A percentile compares a stretch with the other conserved stretches of the same genome.
phyloP scores from a whole-genome alignment of 2,797 vertebrate species.

The Brachymystax lenok region DNA sequence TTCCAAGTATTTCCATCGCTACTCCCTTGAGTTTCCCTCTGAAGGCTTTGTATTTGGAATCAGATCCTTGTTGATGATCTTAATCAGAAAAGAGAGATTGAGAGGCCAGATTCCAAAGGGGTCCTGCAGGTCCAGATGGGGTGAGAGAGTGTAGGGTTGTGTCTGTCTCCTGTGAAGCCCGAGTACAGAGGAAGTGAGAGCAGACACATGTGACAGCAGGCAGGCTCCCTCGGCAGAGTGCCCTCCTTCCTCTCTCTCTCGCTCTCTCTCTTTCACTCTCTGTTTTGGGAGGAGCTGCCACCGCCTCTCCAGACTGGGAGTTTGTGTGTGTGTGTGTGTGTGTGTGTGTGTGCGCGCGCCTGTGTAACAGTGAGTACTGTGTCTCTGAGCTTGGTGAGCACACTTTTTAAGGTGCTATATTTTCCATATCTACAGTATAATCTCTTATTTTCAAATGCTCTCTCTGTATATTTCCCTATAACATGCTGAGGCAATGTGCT shows the following conservation, averaged over 20 bases:
- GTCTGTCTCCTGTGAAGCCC: neutral
- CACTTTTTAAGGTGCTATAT: slow-evolving; percentile 11
- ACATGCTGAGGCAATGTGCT: neutral
- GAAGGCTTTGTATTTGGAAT: neutral
- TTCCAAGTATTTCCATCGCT: neutral
- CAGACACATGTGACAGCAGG: neutral
- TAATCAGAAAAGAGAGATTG: neutral
- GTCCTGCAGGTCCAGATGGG: neutral
- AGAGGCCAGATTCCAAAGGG: neutral
- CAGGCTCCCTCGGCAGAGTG: slow-evolving; percentile 1
- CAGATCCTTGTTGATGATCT: neutral
- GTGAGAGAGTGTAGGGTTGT: slow-evolving; percentile 1
- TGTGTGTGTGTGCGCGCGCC: neutral
- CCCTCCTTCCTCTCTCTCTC: slow-evolving; percentile 8
- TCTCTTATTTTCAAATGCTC: neutral
- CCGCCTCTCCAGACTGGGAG: slow-evolving; percentile 11
- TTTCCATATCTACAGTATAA: neutral
- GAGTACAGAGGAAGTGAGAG: slow-evolving; percentile 3
- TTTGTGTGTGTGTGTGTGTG: slow-evolving; percentile 6
- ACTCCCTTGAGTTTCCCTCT: neutral
- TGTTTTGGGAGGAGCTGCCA: slow-evolving; percentile 18
- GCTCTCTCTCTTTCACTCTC: neutral
- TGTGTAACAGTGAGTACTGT: neutral
- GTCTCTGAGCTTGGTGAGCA: slow-evolving; percentile 1
- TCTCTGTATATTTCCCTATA: neutral